Evolutionary conservation across 2,888 invertebrate genomes (phyloP).

Genomic region (Scrobipalpa atriplicella): DNA sequence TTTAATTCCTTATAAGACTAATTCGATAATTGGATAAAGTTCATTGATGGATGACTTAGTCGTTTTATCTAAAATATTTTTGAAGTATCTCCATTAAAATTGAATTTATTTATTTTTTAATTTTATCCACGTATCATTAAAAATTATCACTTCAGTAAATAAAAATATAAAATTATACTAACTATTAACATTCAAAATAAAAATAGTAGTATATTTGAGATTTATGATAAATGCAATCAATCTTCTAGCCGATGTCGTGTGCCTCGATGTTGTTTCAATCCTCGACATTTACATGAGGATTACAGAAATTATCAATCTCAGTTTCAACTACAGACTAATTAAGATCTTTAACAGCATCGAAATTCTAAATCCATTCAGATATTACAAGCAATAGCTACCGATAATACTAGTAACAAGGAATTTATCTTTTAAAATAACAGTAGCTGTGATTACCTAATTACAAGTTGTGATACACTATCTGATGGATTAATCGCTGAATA

Average conservation of each 20-base stretch:
- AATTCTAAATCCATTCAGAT: conserved; percentile 32
- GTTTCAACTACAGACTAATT: conserved; percentile 29
- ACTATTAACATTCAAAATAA: not conserved
- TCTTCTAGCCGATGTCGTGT: not conserved
- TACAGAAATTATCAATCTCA: conserved; percentile 5
- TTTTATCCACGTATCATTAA: too few relatives aligned
- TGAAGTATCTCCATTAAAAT: not conserved
- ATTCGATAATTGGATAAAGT: conserved; percentile 16
- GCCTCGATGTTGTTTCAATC: not conserved
- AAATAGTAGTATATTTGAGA: too few relatives aligned
- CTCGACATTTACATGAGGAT: not conserved
- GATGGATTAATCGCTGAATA: conserved; percentile 11
- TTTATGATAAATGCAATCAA: not conserved
- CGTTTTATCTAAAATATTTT: too few relatives aligned
- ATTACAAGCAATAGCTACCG: conserved; percentile 49
- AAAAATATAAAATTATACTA: not conserved
- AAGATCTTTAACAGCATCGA: conserved; percentile 43
- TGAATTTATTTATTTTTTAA: too few relatives aligned
- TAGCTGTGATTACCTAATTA: conserved; percentile 71
- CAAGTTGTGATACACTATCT: conserved; percentile 55
- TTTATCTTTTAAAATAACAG: conserved; percentile 61
- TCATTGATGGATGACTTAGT: not conserved
- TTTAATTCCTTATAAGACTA: not conserved
- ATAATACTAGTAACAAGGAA: conserved; percentile 41
- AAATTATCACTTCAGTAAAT: too few relatives aligned